Conservation (phyloP, 92 coral and sea anemone genomes). For the Diadumene lineata region DNA sequence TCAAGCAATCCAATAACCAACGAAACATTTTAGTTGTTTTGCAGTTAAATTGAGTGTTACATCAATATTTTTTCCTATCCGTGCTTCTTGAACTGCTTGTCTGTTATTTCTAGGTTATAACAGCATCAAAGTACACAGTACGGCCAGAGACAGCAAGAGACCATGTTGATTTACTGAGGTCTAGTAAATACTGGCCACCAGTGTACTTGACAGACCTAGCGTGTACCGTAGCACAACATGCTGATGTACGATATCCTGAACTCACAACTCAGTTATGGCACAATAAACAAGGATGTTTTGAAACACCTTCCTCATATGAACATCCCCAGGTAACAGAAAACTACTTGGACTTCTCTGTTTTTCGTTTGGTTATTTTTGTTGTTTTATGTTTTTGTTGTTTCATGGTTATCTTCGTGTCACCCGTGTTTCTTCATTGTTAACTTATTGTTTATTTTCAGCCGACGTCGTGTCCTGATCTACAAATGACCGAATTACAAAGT, state of each 20-base stretch:
- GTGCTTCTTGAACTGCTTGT: too few species aligned
- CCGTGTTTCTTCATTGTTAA: neutral
- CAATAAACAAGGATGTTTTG: conserved; percentile 37
- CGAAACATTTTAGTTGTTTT: too few species aligned
- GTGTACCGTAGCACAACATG: conserved; percentile 46
- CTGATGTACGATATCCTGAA: conserved; percentile 24
- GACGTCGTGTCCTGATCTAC: conserved; percentile 37
- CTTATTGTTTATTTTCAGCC: neutral
- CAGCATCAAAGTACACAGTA: conserved; percentile 29
- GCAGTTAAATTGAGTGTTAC: too few species aligned
- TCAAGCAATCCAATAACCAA: too few species aligned
- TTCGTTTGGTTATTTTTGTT: neutral
- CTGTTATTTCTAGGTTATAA: conserved; percentile 14
- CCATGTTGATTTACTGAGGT: conserved; percentile 37
- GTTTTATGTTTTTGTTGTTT: neutral
- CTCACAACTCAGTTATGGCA: conserved; percentile 38
- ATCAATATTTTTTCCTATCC: too few species aligned
- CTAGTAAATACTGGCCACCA: conserved; percentile 52
- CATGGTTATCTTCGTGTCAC: neutral
- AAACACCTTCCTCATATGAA: conserved; percentile 18
- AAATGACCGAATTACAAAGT: conserved; percentile 46
- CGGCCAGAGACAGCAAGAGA: conserved; percentile 45
- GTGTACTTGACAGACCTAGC: conserved; percentile 42
- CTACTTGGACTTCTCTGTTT: too few species aligned
- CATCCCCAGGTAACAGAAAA: conserved; percentile 41